Percentiles rank a stretch among this genome's conserved stretches.
These are phyloP conservation scores for Choloepus hoffmanni DNA, from an alignment of 2,113 vertebrate species.

Conservation along the genomic window DNA sequence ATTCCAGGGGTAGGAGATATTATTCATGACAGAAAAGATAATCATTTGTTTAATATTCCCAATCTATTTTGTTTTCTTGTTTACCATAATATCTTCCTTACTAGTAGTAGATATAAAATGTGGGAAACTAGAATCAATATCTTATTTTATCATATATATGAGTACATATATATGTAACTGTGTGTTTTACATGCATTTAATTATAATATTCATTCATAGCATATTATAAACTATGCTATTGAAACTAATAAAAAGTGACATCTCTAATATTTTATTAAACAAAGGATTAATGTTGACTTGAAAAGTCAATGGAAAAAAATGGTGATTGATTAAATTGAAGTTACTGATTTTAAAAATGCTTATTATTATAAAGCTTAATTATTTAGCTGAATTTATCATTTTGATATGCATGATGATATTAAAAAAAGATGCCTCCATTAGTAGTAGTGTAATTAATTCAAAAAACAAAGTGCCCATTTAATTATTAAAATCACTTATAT, in stretches of 20 bases:
- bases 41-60: not conserved
- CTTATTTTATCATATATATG: not conserved
- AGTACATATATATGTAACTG: not conserved
- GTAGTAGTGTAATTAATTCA: not conserved
- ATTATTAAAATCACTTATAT: not conserved
- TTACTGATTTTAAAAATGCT: not conserved
- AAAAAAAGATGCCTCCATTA: not conserved
- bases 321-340: conserved; percentile 3
- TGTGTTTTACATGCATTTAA: not conserved
- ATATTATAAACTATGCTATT: not conserved
- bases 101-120: conserved; percentile 9
- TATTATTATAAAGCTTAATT: not conserved
- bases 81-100: not conserved
- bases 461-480: not conserved
- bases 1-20: not conserved
- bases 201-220: not conserved
- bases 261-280: not conserved
- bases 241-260: not conserved
- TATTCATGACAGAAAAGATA: conserved; percentile 10
- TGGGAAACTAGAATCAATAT: not conserved
- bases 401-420: not conserved
- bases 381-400: not conserved
- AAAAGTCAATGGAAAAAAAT: conserved; percentile 22
- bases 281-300: not conserved
- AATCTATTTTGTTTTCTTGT: not conserved